These are phyloP conservation scores for Cepaea nemoralis DNA, from an alignment of 1,140 invertebrate genomes.

Conservation along the genomic window DNA sequence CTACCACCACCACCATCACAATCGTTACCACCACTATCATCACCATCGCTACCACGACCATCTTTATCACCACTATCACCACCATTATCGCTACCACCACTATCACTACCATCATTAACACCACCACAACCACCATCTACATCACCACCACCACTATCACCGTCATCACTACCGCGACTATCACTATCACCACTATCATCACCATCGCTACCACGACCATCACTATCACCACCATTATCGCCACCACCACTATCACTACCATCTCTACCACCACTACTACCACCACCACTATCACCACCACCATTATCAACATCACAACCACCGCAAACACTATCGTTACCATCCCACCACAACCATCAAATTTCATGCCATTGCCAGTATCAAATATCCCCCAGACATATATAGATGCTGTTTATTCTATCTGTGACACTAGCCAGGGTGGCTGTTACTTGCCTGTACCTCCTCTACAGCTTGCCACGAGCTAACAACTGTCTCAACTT, in stretches of 20 bases:
- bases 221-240: background rate
- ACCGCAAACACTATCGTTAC: background rate
- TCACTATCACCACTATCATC: slow-evolving; percentile 18
- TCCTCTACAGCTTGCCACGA: too few species aligned
- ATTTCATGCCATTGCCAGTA: too few species aligned
- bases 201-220: background rate
- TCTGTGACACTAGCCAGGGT: too few species aligned
- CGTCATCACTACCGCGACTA: background rate
- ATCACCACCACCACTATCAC: slow-evolving; percentile 15
- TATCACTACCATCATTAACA: background rate
- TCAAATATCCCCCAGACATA: too few species aligned
- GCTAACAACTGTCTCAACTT: too few species aligned
- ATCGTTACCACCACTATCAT: background rate
- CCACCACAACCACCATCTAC: slow-evolving; percentile 1
- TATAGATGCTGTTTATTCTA: too few species aligned
- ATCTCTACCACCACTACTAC: background rate
- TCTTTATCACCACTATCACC: background rate
- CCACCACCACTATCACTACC: background rate
- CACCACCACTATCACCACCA: background rate
- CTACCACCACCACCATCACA: background rate
- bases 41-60: background rate
- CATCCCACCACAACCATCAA: background rate
- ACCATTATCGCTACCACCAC: slow-evolving; percentile 6
- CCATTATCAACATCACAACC: background rate
- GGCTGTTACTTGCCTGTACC: too few species aligned